Evolutionary conservation across 2,888 invertebrate genomes (phyloP), one percentile per base, ranked within the genome.

Genomic region (Bedellia somnulentella): DNA sequence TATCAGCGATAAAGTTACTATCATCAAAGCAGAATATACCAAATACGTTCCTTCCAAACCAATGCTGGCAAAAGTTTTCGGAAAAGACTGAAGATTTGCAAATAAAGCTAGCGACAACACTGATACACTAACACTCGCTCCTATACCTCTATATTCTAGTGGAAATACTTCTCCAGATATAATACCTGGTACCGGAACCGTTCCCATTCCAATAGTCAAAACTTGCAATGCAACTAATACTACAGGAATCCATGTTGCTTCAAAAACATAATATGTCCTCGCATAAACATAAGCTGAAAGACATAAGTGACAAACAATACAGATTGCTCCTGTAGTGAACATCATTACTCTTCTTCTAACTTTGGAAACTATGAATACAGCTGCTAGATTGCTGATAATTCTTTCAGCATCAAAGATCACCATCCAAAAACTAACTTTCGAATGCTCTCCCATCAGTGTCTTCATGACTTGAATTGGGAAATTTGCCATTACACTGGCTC

Each of bases 121-220:
- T 21, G 79, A 71, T 13, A 81, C 59, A 9, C 80, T 78, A 6
- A 85, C 57, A 1, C 81, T 82, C 2, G 83, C 79, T 2, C 83
- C 85, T 1, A 81, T 52, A 14, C 82, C 82, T 30, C 82, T 66
- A 29, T 78, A 78, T 27, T 75, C 68, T 14, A 80, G 57, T 2
- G 85, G 78, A 37, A 85, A 85, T 1, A 87, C 66, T 47, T 87
- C 87, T 0, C 85, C 85, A 18, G 82, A 79, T 57, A 87, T 79
- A 4, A 85, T 80, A 63, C 82, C 85, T 1, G 86, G 86, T 33
- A 87, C 42, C 0, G 85, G 83, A 5, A 81, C 57, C 45, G 80
- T 62, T 0, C 85, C 84, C 1, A 80, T 55, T 3, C 77, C 71
- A 1, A 81, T 67, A 6, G 79, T 73, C 9, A 76, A 62, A 26